Percentiles rank a stretch among this genome's conserved stretches.
Conservation (phyloP, 2,113 vertebrate species). For the Elgaria multicarinata region DNA sequence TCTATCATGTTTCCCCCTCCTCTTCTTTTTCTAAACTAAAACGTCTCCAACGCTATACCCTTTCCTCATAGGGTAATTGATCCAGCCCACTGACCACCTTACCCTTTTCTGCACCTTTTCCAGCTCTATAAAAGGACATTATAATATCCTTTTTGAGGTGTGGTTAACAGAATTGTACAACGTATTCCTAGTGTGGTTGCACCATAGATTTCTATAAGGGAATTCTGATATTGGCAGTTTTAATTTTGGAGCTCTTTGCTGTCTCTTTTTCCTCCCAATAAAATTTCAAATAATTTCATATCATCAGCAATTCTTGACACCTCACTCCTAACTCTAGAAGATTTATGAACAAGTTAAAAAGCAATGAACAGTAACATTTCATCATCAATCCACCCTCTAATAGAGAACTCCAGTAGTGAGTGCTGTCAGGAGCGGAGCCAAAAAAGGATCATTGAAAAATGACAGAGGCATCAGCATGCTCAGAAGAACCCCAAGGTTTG, state of each 20-base stretch:
- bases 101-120: background rate
- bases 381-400: no score
- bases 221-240: no score
- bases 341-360: background rate
- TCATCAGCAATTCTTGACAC: background rate
- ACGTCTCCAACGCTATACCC: background rate
- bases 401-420: no score
- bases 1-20: background rate
- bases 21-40: background rate
- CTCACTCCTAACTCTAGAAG: background rate
- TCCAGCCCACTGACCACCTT: background rate
- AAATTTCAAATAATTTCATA: background rate
- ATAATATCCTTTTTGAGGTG: no score
- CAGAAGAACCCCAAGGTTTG: no score
- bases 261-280: background rate
- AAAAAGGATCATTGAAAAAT: no score
- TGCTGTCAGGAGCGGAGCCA: no score
- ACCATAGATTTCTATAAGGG: no score
- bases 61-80: background rate
- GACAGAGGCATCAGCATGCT: no score
- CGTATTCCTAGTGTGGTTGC: no score
- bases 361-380: background rate
- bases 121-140: no score
- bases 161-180: no score
- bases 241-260: background rate